Conservation (phyloP, 2,113 vertebrate genomes). For the Strix aluco region DNA sequence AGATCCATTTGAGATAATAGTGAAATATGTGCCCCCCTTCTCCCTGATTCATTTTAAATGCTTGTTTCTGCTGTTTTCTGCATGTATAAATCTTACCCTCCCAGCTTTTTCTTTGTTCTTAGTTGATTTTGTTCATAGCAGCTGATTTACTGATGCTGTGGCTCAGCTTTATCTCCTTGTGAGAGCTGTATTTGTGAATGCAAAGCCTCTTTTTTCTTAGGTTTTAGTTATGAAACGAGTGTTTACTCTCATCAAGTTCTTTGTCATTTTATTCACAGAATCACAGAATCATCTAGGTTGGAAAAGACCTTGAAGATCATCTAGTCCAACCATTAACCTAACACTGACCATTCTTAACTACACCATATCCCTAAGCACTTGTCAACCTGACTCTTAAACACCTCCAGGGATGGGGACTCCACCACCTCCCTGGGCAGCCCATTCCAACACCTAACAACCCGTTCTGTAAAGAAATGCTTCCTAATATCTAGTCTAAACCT, state of each 20-base stretch:
- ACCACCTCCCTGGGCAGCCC: no score
- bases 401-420: no score
- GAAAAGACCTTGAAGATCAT: no score
- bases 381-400: no score
- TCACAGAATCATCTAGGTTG: no score
- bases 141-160: neutral
- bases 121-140: neutral
- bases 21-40: neutral
- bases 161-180: neutral
- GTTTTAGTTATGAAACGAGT: neutral
- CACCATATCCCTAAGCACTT: no score
- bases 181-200: neutral
- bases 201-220: neutral
- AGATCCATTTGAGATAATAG: neutral
- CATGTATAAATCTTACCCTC: neutral
- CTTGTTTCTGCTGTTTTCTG: neutral
- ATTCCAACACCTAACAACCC: no score
- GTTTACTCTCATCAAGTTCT: neutral
- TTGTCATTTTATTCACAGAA: neutral
- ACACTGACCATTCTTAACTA: no score
- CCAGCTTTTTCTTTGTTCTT: neutral
- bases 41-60: neutral
- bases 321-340: no score
- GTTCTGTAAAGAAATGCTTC: no score
- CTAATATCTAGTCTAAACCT: no score